Percentiles rank a stretch among this genome's conserved stretches.
phyloP scores from a whole-genome alignment of 1,140 invertebrate genomes.

The Pachyrhynchus sulphureomaculatus region DNA sequence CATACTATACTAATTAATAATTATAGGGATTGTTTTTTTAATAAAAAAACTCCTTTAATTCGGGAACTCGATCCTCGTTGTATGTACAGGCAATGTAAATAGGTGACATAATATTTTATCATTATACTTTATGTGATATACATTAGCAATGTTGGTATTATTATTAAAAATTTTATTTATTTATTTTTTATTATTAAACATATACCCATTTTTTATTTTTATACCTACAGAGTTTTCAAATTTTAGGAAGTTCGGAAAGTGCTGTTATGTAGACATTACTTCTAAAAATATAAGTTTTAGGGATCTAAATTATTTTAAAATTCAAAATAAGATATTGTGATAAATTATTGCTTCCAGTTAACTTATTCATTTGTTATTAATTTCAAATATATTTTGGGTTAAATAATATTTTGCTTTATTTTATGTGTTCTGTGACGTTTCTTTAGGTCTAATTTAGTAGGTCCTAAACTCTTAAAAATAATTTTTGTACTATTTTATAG shows the following conservation, averaged over 20 bases:
- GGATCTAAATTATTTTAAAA: background rate
- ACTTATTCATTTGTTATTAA: conserved; percentile 20
- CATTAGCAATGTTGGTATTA: conserved; percentile 47
- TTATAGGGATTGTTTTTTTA: conserved; percentile 29
- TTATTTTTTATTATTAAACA: conserved; percentile 10
- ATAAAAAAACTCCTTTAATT: conserved; percentile 33
- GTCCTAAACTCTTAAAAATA: too few species aligned
- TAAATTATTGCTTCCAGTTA: conserved; percentile 25
- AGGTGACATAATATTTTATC: conserved; percentile 34
- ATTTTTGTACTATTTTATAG: too few species aligned
- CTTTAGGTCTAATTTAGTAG: too few species aligned
- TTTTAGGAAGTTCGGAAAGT: too few species aligned
- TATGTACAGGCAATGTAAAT: conserved; percentile 30
- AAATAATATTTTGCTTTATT: background rate
- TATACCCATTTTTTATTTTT: conserved; percentile 1
- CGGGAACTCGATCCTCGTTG: conserved; percentile 16
- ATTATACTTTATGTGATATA: conserved; percentile 41
- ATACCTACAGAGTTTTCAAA: background rate
- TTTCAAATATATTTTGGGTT: conserved; percentile 16
- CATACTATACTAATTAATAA: conserved; percentile 11
- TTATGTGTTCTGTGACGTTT: conserved; percentile 16
- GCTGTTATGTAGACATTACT: too few species aligned
- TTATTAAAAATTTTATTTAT: conserved; percentile 27
- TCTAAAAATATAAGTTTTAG: background rate
- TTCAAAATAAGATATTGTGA: conserved; percentile 20